Evolutionary conservation across 1,140 invertebrate species (phyloP).

Genomic region (Globodera ellingtonae): DNA sequence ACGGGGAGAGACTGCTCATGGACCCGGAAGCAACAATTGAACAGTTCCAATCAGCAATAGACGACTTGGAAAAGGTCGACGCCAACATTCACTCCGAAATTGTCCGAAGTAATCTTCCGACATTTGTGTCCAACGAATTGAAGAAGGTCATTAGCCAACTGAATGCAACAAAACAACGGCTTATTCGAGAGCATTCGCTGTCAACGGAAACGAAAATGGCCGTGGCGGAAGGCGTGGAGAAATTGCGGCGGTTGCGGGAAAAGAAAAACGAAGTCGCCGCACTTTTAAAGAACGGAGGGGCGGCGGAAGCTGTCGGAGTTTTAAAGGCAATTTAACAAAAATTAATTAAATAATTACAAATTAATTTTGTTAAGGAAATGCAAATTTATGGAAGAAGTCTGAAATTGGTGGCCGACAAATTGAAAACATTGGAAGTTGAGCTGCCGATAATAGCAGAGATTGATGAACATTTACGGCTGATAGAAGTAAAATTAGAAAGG

Average conservation of each 20-base stretch:
- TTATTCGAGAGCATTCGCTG: conserved; percentile 2
- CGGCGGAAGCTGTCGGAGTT: neutral
- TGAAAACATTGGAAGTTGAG: neutral
- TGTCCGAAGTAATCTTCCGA: neutral
- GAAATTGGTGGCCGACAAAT: neutral
- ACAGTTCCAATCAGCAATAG: conserved; percentile 7
- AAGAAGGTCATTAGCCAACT: neutral
- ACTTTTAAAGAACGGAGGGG: neutral
- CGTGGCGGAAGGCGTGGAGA: conserved; percentile 5
- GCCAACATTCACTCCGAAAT: neutral
- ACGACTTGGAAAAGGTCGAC: neutral
- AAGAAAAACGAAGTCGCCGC: neutral
- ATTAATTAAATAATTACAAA: neutral
- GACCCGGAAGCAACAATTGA: conserved; percentile 21
- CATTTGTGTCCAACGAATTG: neutral
- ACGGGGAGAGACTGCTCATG: conserved; percentile 1
- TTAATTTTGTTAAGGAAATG: neutral
- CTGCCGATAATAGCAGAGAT: neutral
- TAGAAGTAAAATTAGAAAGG: neutral
- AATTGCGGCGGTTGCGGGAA: neutral
- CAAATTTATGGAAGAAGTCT: neutral
- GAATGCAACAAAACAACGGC: neutral
- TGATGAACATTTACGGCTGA: neutral
- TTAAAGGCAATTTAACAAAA: neutral
- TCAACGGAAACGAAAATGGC: neutral